A percentile compares a stretch with the other conserved stretches of the same genome.
Conservation (phyloP, 2,888 invertebrate species). For the Scaptomyza tumidula region DNA sequence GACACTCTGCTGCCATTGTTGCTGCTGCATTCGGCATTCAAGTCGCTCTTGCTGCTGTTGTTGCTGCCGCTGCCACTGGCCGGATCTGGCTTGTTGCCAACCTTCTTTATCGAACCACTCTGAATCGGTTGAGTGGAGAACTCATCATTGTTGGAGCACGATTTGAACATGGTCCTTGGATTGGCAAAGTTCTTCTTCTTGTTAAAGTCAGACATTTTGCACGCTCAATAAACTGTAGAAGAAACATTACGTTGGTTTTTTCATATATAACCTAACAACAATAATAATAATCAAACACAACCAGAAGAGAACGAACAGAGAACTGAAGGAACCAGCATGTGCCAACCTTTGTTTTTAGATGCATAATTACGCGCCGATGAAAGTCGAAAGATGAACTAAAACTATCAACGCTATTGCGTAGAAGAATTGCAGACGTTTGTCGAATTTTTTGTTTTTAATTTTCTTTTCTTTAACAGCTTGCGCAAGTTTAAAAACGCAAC, state of each 20-base stretch:
- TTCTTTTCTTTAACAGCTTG: no score
- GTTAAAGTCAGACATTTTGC: slow-evolving; percentile 46
- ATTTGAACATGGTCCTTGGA: slow-evolving; percentile 61
- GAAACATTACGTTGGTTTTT: background rate
- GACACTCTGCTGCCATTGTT: slow-evolving; percentile 21
- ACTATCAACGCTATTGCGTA: no score
- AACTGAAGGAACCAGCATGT: no score
- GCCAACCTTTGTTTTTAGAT: no score
- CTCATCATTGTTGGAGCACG: slow-evolving; percentile 50
- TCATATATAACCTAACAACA: no score
- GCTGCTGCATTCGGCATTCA: slow-evolving; percentile 16
- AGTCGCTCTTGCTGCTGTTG: slow-evolving; percentile 29
- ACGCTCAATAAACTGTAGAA: background rate
- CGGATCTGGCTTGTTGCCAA: background rate
- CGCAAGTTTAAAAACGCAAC: background rate
- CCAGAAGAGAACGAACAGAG: no score
- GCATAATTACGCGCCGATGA: no score
- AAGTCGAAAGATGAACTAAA: no score
- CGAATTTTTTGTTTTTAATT: no score
- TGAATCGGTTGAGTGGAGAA: slow-evolving; percentile 48
- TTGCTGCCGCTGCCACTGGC: slow-evolving; percentile 23
- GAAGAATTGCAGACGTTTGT: no score
- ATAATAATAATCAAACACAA: no score
- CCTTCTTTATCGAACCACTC: slow-evolving; percentile 10
- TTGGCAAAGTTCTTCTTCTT: slow-evolving; percentile 67